Base-by-base conservation (phyloP, 2,797 vertebrate genomes). In the Gymnoscopelus braueri region DNA sequence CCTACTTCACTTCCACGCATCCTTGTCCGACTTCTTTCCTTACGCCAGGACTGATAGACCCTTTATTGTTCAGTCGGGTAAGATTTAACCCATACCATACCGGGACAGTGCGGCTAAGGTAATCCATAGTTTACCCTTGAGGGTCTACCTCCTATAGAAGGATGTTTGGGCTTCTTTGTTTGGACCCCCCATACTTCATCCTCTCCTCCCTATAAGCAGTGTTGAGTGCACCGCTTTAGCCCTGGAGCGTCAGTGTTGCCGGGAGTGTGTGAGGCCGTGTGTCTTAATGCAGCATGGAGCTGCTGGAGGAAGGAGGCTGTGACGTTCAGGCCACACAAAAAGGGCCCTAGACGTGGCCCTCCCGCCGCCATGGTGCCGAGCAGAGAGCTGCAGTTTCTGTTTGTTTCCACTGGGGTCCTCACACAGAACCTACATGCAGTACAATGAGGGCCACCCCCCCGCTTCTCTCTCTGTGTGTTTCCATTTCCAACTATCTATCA, bases 1-100 rank as follows among this genome's bases (percentile, higher is more conserved):
- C 90, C 93, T 92, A 91, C 83, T 92, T 94, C 87, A 67, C 82
- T 78, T 82, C 52, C 79, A 78, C 80, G 79, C 50, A 82, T 85
- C 86, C 80, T 85, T 84, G 84, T 81, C 79, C 9, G 60, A 74
- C 69, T 79, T 71, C 39, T 84, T 82, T 82, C 69, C 74, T 70
- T 56, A 75, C 54, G 60, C 48, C 59, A 58, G 72, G 65, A 74
- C 69, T 71, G 64, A 86, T 83, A 73, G 8, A 86, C 81, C 71
- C 65, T 63, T 49, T 79, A 79, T 80, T 71, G 78, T 78, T 76
- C 62, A 79, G 48, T 32, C 48, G 48, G 49, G 72, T 3, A 63
- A 32, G 51, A 61, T 77, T 83, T 75, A 78, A 69, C 65, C 54
- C 53, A 54, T 61, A 60, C 67, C 72, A 65, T 55, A 67, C 62